Evolutionary conservation across 1,140 invertebrate species (phyloP).

Genomic region (Tetramorium alpestre): DNA sequence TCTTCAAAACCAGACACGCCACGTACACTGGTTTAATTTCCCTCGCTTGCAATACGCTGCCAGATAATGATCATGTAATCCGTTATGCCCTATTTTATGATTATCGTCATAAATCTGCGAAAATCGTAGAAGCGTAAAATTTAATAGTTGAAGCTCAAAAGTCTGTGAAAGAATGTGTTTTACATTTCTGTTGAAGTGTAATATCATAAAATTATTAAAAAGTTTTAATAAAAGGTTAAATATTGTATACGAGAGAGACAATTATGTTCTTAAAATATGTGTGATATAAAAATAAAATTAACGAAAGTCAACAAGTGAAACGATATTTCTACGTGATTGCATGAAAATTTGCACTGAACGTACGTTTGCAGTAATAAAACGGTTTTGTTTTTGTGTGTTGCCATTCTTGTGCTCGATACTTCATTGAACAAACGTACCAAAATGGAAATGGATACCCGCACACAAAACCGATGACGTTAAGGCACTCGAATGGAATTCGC

Average conservation of each 20-base stretch:
- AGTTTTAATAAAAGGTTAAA: background rate
- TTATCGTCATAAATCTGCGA: background rate
- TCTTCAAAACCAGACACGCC: slow-evolving; percentile 39
- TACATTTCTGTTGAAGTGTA: background rate
- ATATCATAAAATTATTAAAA: background rate
- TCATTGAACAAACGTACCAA: slow-evolving; percentile 36
- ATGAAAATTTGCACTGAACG: background rate
- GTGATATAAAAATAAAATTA: background rate
- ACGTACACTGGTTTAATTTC: slow-evolving; percentile 47
- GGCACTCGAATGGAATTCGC: slow-evolving; percentile 32
- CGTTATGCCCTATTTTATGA: slow-evolving; percentile 1
- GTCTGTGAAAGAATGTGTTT: background rate
- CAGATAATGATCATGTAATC: slow-evolving; percentile 26
- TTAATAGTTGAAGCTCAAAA: background rate
- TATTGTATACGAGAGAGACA: background rate
- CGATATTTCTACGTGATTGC: background rate
- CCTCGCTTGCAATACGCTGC: slow-evolving; percentile 31
- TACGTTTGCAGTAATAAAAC: background rate
- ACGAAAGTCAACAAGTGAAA: background rate
- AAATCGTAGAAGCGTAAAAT: background rate
- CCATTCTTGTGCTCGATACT: slow-evolving; percentile 5
- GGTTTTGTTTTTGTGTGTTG: background rate
- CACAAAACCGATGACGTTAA: slow-evolving; percentile 49
- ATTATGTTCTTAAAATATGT: background rate
- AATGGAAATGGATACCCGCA: slow-evolving; percentile 37